Evolutionary conservation across 2,113 vertebrate species (phyloP).

Genomic region (Sceloporus undulatus): DNA sequence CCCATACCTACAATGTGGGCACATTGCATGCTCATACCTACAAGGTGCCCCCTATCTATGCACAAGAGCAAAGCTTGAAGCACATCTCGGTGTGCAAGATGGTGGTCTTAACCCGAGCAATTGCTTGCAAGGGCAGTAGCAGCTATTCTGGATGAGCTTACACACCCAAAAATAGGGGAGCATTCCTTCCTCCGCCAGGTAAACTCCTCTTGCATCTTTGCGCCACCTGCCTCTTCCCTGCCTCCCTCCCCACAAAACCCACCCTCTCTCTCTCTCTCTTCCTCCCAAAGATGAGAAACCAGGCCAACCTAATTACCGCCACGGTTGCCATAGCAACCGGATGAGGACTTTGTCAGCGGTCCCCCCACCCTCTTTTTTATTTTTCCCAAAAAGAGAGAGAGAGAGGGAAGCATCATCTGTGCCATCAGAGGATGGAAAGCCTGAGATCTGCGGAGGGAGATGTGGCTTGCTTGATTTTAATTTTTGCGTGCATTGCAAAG

Average conservation of each 20-base stretch:
- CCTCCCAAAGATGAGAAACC: conserved; percentile 39
- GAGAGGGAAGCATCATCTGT: neutral
- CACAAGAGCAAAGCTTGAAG: neutral
- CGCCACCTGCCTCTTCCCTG: neutral
- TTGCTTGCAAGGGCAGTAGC: neutral
- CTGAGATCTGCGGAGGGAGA: neutral
- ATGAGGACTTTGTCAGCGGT: conserved; percentile 75
- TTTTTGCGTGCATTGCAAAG: neutral
- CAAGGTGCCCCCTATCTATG: neutral
- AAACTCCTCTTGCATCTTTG: neutral
- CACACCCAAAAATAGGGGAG: neutral
- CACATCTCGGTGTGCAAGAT: too few species aligned
- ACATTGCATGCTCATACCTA: too few species aligned
- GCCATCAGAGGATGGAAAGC: conserved; percentile 12
- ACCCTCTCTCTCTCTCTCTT: neutral
- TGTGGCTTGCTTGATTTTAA: neutral
- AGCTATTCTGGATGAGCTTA: neutral
- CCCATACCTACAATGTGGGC: too few species aligned
- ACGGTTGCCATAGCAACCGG: conserved; percentile 68
- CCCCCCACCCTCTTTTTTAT: conserved; percentile 34
- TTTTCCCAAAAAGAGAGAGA: too few species aligned
- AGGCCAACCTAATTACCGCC: conserved; percentile 72
- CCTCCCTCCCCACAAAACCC: conserved; percentile 30
- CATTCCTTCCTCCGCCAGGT: too few species aligned
- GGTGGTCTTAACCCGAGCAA: neutral